Percentiles rank a stretch among this genome's conserved stretches.
phyloP scores from a whole-genome alignment of 2,888 invertebrate genomes.

The Callinectes sapidus region DNA sequence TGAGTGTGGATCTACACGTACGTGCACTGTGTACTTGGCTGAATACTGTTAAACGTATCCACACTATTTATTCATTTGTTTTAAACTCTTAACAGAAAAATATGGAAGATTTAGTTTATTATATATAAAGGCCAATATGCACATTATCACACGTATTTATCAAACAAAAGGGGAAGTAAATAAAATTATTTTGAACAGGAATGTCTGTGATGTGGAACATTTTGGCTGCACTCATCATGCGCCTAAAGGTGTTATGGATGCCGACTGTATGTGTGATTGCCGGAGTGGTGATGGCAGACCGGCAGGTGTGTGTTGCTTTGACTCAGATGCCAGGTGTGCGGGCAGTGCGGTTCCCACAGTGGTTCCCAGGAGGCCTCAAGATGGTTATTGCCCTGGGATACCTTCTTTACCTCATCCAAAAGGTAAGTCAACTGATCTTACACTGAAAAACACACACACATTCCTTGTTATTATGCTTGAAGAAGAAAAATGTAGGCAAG shows the following conservation, averaged over 20 bases:
- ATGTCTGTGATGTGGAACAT: conserved; percentile 57
- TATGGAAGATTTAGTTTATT: neutral
- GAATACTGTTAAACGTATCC: too few relatives aligned
- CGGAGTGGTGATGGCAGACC: conserved; percentile 51
- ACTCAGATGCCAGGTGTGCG: neutral
- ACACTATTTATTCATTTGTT: neutral
- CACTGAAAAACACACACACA: too few relatives aligned
- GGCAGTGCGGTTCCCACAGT: conserved; percentile 40
- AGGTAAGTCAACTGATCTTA: conserved; percentile 27
- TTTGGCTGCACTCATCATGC: conserved; percentile 50
- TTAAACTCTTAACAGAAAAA: neutral
- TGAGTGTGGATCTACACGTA: too few relatives aligned
- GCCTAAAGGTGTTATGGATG: conserved; percentile 63
- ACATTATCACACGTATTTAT: neutral
- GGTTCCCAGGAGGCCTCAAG: conserved; percentile 50
- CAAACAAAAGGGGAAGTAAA: neutral
- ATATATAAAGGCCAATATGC: neutral
- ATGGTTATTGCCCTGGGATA: conserved; percentile 36
- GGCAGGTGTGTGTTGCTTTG: conserved; percentile 34
- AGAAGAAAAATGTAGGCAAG: neutral
- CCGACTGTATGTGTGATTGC: conserved; percentile 57
- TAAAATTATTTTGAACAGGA: neutral
- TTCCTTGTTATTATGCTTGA: neutral
- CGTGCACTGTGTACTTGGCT: too few relatives aligned
- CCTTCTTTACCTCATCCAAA: conserved; percentile 29